Conservation (phyloP, 1,140 invertebrate species). For the Tenebrio molitor region DNA sequence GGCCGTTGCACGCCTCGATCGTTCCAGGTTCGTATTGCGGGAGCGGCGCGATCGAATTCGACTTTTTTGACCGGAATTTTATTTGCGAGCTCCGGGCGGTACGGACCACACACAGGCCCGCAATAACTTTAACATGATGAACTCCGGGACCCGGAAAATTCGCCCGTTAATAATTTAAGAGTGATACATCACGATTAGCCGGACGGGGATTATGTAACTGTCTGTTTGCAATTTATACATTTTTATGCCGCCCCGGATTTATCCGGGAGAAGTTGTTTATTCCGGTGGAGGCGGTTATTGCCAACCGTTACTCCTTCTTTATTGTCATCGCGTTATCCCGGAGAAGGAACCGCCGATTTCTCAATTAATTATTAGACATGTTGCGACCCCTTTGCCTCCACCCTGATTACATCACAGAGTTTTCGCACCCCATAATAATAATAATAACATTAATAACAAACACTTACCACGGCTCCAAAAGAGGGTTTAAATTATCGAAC, state of each 20-base stretch:
- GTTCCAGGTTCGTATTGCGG: background rate
- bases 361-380: background rate
- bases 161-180: conserved; percentile 37
- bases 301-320: conserved; percentile 9
- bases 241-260: conserved; percentile 16
- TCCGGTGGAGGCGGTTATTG: conserved; percentile 3
- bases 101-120: too few species aligned
- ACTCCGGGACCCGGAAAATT: conserved; percentile 38
- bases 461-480: too few species aligned
- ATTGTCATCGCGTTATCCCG: background rate
- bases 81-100: too few species aligned
- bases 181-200: conserved; percentile 46
- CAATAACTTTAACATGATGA: conserved; percentile 18
- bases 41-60: background rate
- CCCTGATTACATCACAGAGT: too few species aligned
- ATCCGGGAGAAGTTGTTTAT: conserved; percentile 26
- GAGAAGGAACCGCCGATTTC: background rate
- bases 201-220: conserved; percentile 44
- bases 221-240: conserved; percentile 44
- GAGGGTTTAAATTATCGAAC: too few species aligned
- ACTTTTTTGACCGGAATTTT: too few species aligned
- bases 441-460: too few species aligned
- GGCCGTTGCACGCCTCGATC: background rate
- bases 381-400: too few species aligned
- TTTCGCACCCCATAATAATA: too few species aligned